These are phyloP conservation scores for Helarctos malayanus DNA, from an alignment of 2,797 vertebrate genomes.

Conservation along the genomic window DNA sequence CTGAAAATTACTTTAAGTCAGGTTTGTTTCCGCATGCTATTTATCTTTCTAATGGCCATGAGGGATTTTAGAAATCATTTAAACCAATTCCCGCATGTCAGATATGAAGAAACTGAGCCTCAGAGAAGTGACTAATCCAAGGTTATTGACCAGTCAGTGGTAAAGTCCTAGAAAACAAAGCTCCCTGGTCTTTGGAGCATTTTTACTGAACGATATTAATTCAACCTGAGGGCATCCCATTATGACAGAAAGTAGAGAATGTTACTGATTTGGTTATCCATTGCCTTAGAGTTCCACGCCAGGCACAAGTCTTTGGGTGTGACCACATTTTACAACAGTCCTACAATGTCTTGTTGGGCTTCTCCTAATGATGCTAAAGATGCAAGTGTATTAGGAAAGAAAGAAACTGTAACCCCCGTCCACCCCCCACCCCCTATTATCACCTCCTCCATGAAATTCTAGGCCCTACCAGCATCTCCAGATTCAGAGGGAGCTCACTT, in stretches of 20 bases:
- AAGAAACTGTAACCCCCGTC: neutral
- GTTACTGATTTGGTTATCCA: neutral
- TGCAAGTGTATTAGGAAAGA: neutral
- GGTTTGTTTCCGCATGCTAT: constrained; percentile 20
- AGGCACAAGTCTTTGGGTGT: neutral
- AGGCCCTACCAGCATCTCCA: neutral
- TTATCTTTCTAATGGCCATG: neutral
- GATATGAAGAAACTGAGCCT: neutral
- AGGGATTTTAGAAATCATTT: constrained; percentile 50
- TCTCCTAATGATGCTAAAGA: constrained; percentile 28
- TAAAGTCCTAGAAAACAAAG: constrained; percentile 15
- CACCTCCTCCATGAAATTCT: neutral
- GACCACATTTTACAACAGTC: neutral
- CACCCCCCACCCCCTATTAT: neutral
- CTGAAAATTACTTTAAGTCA: neutral
- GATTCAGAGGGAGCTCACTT: neutral
- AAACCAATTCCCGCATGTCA: neutral
- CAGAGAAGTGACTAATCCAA: neutral
- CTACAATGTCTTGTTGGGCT: neutral
- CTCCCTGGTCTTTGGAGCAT: neutral
- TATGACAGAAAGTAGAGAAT: neutral
- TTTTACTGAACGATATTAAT: neutral
- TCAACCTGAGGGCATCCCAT: neutral
- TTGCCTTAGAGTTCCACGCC: neutral
- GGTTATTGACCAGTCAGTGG: neutral